These are phyloP conservation scores for Anoplius nigerrimus DNA, from an alignment of 2,888 invertebrate species.

Conservation along the genomic window DNA sequence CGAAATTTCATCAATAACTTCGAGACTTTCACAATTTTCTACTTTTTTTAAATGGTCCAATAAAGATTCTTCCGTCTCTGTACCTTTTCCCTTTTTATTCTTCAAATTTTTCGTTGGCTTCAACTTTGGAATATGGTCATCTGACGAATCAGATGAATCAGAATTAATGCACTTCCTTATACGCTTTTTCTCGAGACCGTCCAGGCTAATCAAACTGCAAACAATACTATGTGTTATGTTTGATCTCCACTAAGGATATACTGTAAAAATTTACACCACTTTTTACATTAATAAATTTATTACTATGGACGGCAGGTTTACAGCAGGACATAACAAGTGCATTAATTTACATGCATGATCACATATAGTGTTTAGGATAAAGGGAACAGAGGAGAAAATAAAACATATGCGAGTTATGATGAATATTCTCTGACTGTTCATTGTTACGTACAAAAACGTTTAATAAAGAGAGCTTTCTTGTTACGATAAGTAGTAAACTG, in stretches of 20 bases:
- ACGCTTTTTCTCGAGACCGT: constrained; percentile 53
- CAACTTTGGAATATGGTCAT: constrained; percentile 29
- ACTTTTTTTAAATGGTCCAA: constrained; percentile 61
- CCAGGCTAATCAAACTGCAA: constrained; percentile 39
- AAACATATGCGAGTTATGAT: not conserved
- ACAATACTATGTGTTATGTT: not conserved
- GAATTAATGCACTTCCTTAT: constrained; percentile 31
- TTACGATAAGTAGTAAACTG: constrained; percentile 6
- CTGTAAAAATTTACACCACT: too few relatives aligned
- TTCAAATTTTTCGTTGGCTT: constrained; percentile 11
- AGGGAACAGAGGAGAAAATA: constrained; percentile 7
- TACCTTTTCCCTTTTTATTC: constrained; percentile 6
- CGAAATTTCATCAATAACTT: constrained; percentile 19
- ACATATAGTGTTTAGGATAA: constrained; percentile 14
- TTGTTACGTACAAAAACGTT: too few relatives aligned
- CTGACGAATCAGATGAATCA: constrained; percentile 16
- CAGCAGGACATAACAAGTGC: not conserved
- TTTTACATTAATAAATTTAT: too few relatives aligned
- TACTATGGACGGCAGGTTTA: too few relatives aligned
- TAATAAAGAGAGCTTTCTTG: constrained; percentile 16
- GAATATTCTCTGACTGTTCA: too few relatives aligned
- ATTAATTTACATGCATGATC: too few relatives aligned
- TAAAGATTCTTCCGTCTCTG: constrained; percentile 55
- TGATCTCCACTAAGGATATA: too few relatives aligned
- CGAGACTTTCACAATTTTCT: constrained; percentile 42